Evolutionary conservation across 37 sponge, comb jelly and placozoan genomes (phyloP).

Genomic region (Axinella damicornis): DNA sequence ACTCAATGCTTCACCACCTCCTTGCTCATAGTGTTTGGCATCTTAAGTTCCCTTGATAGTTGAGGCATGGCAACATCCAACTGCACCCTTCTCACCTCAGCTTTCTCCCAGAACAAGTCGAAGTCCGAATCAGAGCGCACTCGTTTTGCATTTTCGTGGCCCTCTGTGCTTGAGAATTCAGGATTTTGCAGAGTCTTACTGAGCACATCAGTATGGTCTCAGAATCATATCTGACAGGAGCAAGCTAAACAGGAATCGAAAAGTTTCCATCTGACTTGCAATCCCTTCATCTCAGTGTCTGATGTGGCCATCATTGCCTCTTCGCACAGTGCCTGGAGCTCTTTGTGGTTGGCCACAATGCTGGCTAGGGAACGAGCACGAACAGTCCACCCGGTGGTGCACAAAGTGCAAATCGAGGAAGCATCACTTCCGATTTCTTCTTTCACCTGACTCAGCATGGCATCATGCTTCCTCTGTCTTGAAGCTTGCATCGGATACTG

Average conservation of each 20-base stretch:
- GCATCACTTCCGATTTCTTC: slow-evolving; percentile 69
- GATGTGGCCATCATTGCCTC: slow-evolving; percentile 40
- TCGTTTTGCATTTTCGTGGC: slow-evolving; percentile 74
- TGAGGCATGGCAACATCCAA: slow-evolving; percentile 69
- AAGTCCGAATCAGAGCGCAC: slow-evolving; percentile 62
- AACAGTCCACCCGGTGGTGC: slow-evolving; percentile 82
- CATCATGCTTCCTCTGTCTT: slow-evolving; percentile 72
- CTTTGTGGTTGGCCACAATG: slow-evolving; percentile 69
- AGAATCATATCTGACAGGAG: slow-evolving; percentile 67
- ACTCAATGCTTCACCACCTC: too few species aligned
- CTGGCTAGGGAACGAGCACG: slow-evolving; percentile 63
- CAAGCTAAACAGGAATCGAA: slow-evolving; percentile 68
- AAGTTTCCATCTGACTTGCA: slow-evolving; percentile 66
- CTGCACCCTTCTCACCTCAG: slow-evolving; percentile 45
- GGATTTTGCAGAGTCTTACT: slow-evolving; percentile 77
- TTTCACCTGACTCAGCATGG: slow-evolving; percentile 60
- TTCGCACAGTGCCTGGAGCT: slow-evolving; percentile 65
- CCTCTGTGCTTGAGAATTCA: slow-evolving; percentile 77
- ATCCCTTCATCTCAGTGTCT: slow-evolving; percentile 81
- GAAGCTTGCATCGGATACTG: too few species aligned
- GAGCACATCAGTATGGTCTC: slow-evolving; percentile 80
- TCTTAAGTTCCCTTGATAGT: slow-evolving; percentile 66
- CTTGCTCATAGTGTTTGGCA: too few species aligned
- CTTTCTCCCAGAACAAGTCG: slow-evolving; percentile 76
- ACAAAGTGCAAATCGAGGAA: slow-evolving; percentile 54